Evolutionary conservation across 1,140 invertebrate species (phyloP).

Genomic region (Saccostrea echinata): DNA sequence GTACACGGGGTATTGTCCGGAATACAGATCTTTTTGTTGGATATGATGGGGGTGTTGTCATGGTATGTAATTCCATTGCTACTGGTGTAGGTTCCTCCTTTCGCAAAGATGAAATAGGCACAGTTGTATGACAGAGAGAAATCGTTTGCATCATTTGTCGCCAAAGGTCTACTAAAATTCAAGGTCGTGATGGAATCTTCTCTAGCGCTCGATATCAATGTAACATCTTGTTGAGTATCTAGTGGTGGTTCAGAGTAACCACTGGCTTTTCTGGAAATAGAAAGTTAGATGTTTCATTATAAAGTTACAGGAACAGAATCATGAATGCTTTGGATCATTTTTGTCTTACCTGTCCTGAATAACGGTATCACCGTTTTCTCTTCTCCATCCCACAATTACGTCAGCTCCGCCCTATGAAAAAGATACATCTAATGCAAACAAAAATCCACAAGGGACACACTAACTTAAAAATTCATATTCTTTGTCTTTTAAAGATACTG

Average conservation of each 20-base stretch:
- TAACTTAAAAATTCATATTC: no score
- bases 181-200: slow-evolving; percentile 89
- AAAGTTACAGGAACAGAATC: not conserved
- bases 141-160: slow-evolving; percentile 88
- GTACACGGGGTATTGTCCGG: slow-evolving; percentile 28
- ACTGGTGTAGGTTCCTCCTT: slow-evolving; percentile 91
- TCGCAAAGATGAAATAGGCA: slow-evolving; percentile 93
- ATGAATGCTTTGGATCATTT: not conserved
- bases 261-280: slow-evolving; percentile 14
- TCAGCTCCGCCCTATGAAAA: slow-evolving; percentile 62
- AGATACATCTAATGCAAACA: not conserved
- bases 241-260: slow-evolving; percentile 32
- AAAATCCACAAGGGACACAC: no score
- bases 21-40: slow-evolving; percentile 90
- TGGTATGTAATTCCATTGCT: slow-evolving; percentile 94
- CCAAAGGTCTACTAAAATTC: slow-evolving; percentile 89
- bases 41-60: slow-evolving; percentile 87
- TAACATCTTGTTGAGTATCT: slow-evolving; percentile 54
- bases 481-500: not conserved
- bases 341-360: slow-evolving; percentile 62
- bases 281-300: not conserved
- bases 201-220: slow-evolving; percentile 68
- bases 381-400: slow-evolving; percentile 65
- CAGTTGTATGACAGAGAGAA: slow-evolving; percentile 91
- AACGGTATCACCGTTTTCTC: slow-evolving; percentile 58